Base-by-base conservation (phyloP, 2,113 vertebrate species). In the Mandrillus leucophaeus region DNA sequence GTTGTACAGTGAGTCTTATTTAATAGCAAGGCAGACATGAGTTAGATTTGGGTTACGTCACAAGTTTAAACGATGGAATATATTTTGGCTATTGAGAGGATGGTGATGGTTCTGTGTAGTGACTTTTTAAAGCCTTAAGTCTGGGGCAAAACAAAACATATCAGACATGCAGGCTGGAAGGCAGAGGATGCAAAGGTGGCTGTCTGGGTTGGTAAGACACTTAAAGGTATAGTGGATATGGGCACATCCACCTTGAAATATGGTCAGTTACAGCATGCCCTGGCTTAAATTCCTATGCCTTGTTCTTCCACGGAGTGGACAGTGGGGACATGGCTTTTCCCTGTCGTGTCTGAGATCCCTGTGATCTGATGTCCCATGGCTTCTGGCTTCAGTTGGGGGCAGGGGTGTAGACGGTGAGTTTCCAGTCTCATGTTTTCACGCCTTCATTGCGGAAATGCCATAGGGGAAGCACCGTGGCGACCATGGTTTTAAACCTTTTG, bases 231-330 rank as follows among this genome's bases (percentile, higher is more conserved):
- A 1, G 75, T 32, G 38, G 27, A 5, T 48, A 6, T 9, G 0
- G 32, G 6, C 50, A 16, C 32, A 7, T 27, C 0, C 13, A 1
- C 6, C 32, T 25, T 75, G 40, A 68, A 32, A 8, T 40, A 3
- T 1, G 16, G 45, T n/a, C 4, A 9, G 18, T 18, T 23, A 35
- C 30, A 17, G 0, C 2, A 6, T 76, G 76, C 16, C 1, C 2
- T 66, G 14, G 8, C 17, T 75, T 23, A 22, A 1, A 17, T 38
- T 27, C 12, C 40, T 18, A 17, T 32, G 14, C 32, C 35, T 27
- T 38, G 6, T 66, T 84, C 88, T 45, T 61, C 18, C 7, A 0
- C 12, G 20, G 25, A 1, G 4, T 20, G n/a, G 73, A 22, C 2
- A 2, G 6, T 1, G 2, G 78, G 38, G 55, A 12, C 8, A 4